Base-by-base conservation (phyloP, 2,797 vertebrate genomes). In the Xiphorhynchus erythropygius region DNA sequence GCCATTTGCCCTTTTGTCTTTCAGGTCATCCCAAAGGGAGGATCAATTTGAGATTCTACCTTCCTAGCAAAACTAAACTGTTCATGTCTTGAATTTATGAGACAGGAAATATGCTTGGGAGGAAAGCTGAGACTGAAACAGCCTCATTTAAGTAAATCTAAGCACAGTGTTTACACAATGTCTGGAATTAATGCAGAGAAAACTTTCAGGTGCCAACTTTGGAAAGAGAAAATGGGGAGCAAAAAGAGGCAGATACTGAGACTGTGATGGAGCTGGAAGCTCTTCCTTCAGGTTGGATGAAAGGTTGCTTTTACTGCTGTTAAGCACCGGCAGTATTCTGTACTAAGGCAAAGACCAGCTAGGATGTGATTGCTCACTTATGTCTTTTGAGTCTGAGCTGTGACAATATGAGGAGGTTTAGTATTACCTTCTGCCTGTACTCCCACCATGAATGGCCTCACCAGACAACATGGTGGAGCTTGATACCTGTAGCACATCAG, bases 171-270 rank as follows among this genome's bases (percentile, higher is more conserved):
- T 98, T 98, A 97, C 97, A 97, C 94, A 97, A 68, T 90, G 98
- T 98, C 98, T 98, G 97, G 96, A 98, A 98, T 98, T 98, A 98
- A 98, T 98, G 97, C 98, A 98, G 97, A 97, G 95, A 96, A 97
- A 97, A 97, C 93, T 91, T 97, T 96, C 60, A 95, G 97, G 94
- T 95, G 92, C 95, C 96, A 77, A n/a, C 93, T 91, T 78, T 96
- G 92, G 93, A 87, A 94, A 57, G 53, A 85, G 93, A 97, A 97
- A 90, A 94, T 67, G 91, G 74, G 89, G 96, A 93, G 87, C 80
- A 96, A 92, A 92, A 97, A 92, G 87, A 93, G 79, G 82, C 59
- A 77, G 90, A 78, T 82, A 90, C 62, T 63, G 55, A 71, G 59
- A 10, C 55, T 69, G 55, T 56, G 80, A 88, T 78, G 92, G 90